phyloP scores from a whole-genome alignment of 2,888 invertebrate genomes.

The Lottia scabra region DNA sequence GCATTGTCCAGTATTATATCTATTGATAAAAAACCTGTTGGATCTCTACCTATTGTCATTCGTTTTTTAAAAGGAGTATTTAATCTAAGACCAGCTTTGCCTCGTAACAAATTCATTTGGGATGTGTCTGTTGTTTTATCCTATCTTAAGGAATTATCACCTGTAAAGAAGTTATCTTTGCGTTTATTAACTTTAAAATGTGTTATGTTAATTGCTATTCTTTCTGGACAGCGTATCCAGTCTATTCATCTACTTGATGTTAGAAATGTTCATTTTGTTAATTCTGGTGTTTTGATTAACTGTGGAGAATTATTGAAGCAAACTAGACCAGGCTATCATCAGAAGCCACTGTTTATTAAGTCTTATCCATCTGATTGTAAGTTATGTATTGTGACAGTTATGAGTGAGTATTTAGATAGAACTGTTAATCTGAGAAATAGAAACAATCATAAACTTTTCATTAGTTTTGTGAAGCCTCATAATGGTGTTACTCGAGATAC shows the following conservation, averaged over 20 bases:
- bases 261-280: constrained; percentile 13
- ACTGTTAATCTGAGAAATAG: constrained; percentile 14
- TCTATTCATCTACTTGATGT: constrained; percentile 16
- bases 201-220: constrained; percentile 12
- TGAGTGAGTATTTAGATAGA: constrained; percentile 6
- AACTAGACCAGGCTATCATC: constrained; percentile 18
- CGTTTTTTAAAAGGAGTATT: constrained; percentile 25
- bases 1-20: not conserved
- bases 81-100: constrained; percentile 14
- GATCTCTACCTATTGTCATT: constrained; percentile 13
- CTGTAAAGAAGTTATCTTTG: not conserved
- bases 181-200: not conserved
- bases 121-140: constrained; percentile 12
- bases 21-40: not conserved
- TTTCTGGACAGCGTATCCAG: constrained; percentile 20
- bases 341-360: not conserved
- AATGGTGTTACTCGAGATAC: constrained; percentile 29
- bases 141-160: not conserved
- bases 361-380: not conserved
- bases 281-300: constrained; percentile 9
- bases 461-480: constrained; percentile 33
- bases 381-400: constrained; percentile 9
- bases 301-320: constrained; percentile 23
- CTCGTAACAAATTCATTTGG: constrained; percentile 6
- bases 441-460: constrained; percentile 14